Base-by-base conservation (phyloP, 35 echinoderm and acorn worm genomes). In the Ophioderma brevispina region DNA sequence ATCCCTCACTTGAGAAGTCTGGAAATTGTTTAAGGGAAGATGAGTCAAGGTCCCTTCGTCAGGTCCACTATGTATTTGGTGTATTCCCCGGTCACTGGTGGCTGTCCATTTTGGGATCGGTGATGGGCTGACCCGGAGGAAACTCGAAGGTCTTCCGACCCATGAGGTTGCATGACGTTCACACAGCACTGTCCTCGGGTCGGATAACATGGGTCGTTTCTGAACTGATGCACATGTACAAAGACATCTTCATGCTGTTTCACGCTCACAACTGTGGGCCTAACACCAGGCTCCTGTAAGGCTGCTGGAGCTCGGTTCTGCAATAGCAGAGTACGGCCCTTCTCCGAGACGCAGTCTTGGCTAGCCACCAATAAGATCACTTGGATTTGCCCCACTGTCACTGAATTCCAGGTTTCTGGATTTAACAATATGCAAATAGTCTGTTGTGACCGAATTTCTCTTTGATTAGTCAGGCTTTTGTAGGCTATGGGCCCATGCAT, bases 401-500 rank as follows among this genome's bases (percentile, higher is more conserved):
- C 39, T 11, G 31, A 10, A 33, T 15, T 25, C n/a, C 5, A 39
- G 1, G 50, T 46, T 46, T 4, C 33, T 83, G 21, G 40, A 83
- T 40, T 83, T 83, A 13, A 33, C 81, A 33, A 32, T n/a, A n/a
- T 42, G 33, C 81, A 39, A 1, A 83, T 83, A 1, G 0, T 42
- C 81, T 46, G 18, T 43, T 21, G 25, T 46, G 37, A 46, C 33
- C 37, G 32, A n/a, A 39, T 21, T 31, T 37, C 33, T 83, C 81
- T 42, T 39, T 49, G n/a, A 18, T 42, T 43, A 23, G 40, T n/a
- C 18, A 40, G 41, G 42, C 50, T 42, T n/a, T 11, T 83, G 42
- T 49, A 83, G 31, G 81, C 81, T 39, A 46, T 33, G 40, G n/a
- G n/a, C 13, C 81, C 38, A 83, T 40, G 81, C 81, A 31, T n/a